Evolutionary conservation across 1,140 invertebrate genomes (phyloP), one percentile per base, ranked within the genome.

Genomic region (Drosophila hydei): DNA sequence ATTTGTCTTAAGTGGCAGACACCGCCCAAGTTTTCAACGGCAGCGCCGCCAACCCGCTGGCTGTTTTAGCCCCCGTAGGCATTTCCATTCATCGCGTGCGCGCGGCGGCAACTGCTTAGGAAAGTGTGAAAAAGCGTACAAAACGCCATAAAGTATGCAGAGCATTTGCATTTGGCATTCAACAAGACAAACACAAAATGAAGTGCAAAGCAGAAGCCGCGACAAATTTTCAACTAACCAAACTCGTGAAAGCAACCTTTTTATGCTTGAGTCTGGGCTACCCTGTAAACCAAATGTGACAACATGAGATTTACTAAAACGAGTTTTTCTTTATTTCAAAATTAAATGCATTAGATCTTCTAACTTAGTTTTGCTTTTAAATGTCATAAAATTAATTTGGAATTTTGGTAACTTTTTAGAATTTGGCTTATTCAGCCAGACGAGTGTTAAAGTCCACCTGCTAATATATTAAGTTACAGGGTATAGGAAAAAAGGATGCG

Each of bases 161-260:
- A 90, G 83, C 88, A 90, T 90, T 90, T 88, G 81, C 88, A 90
- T 90, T 90, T 88, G 85, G 79, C 81, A 90, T 90, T 88, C 81
- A 88, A 88, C 76, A 90, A 84, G 83, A 79, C 81, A 90, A 90
- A 88, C 80, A 87, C 73, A 87, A 87, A 89, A 89, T 81, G 77
- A 89, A 90, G 81, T 90, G 87, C 81, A 68, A 90, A 81, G 64
- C 79, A 77, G 64, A 80, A 89, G 83, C 81, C 77, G 78, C 77
- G 81, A 81, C 81, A 85, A 85, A 85, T 87, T 85, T 87, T 77
- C 72, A 67, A 67, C 59, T 56, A 73, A 63, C 30, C 50, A 38
- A 64, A 21, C 42, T 43, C 55, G 58, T 54, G 56, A 30, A 21
- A 12, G n/a, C 54, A 25, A 4, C 9, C 7, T 0, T 0, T 43